Percentiles rank a stretch among this genome's conserved stretches.
Evolutionary conservation across 2,113 vertebrate genomes (phyloP).

Genomic region (Periophthalmodon schlosseri): DNA sequence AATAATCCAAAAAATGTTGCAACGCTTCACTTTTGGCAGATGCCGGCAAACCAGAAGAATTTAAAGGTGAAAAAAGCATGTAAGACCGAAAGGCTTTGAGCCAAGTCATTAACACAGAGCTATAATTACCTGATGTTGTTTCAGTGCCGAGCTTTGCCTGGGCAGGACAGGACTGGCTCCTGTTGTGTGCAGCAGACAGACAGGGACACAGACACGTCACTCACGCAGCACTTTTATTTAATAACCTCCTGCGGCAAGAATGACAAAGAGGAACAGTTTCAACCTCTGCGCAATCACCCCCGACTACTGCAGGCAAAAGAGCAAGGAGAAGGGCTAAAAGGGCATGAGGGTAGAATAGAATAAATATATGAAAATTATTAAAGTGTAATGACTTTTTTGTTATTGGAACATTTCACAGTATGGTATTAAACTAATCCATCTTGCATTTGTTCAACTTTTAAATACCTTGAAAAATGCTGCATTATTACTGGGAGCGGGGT

Average conservation of each 20-base stretch:
- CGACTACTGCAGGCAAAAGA: constrained; percentile 24
- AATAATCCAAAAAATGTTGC: not conserved
- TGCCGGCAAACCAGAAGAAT: constrained; percentile 36
- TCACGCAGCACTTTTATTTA: constrained; percentile 71
- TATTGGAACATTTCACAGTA: too few species aligned
- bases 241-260: constrained; percentile 64
- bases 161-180: constrained; percentile 65
- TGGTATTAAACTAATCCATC: too few species aligned
- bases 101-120: constrained; percentile 63
- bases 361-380: constrained; percentile 20
- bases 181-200: constrained; percentile 58
- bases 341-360: not conserved
- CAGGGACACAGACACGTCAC: constrained; percentile 59
- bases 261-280: constrained; percentile 47
- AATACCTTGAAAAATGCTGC: too few species aligned
- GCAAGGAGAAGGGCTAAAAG: not conserved
- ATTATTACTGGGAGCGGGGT: too few species aligned
- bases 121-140: constrained; percentile 55
- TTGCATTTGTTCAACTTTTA: too few species aligned
- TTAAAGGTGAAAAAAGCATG: constrained; percentile 24
- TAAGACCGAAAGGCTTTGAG: constrained; percentile 52
- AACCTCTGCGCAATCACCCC: constrained; percentile 58
- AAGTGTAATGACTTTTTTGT: constrained; percentile 34
- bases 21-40: constrained; percentile 33
- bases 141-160: constrained; percentile 53